A percentile compares a stretch with the other conserved stretches of the same genome.
Evolutionary conservation across 2,113 vertebrate species (phyloP).

Genomic region (Nycticryphes semicollaris): DNA sequence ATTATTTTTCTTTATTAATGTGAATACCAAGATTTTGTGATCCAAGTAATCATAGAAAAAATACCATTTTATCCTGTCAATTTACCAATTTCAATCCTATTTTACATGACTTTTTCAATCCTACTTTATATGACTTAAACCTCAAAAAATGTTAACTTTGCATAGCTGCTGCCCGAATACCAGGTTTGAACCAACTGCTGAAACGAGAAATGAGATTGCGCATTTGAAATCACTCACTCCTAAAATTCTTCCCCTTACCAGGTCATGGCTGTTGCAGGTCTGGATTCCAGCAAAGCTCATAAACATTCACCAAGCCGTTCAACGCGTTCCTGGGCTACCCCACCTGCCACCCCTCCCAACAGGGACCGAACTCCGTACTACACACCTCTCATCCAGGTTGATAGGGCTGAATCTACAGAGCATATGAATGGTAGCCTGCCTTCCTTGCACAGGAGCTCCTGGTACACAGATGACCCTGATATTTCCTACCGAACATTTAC

Average conservation of each 20-base stretch:
- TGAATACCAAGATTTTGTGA: not conserved
- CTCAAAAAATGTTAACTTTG: not conserved
- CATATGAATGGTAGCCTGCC: conserved; percentile 86
- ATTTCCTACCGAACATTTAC: conserved; percentile 89
- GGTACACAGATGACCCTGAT: conserved; percentile 95
- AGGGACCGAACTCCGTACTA: conserved; percentile 89
- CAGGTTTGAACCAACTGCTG: not conserved
- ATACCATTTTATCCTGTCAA: not conserved
- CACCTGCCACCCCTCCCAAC: conserved; percentile 89
- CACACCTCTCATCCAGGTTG: conserved; percentile 95
- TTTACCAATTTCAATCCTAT: not conserved
- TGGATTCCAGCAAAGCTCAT: conserved; percentile 94
- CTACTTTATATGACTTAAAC: not conserved
- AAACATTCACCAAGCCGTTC: conserved; percentile 93
- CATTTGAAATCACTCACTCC: not conserved
- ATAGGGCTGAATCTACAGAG: conserved; percentile 83
- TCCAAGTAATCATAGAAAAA: not conserved
- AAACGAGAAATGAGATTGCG: not conserved
- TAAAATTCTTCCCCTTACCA: conserved; percentile 39
- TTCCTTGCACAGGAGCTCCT: conserved; percentile 91
- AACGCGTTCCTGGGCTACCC: conserved; percentile 94
- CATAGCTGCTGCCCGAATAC: not conserved
- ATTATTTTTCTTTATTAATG: not conserved
- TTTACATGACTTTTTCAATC: not conserved
- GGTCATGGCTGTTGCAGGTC: conserved; percentile 98